phyloP scores from a whole-genome alignment of 2,888 invertebrate genomes.

The Aethes cnicana region DNA sequence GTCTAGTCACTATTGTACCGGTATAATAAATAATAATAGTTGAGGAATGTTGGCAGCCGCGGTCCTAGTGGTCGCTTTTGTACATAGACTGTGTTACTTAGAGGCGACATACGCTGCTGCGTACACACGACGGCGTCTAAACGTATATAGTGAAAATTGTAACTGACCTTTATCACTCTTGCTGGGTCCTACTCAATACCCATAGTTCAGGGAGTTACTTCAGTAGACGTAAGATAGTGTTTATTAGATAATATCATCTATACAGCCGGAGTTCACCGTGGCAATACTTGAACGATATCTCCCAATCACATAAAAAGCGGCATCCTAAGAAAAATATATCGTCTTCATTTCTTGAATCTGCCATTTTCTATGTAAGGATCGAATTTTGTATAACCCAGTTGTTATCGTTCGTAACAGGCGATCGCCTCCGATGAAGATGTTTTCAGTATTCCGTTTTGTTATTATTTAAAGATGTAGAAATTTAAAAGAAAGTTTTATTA shows the following conservation, averaged over 20 bases:
- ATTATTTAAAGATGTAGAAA: constrained; percentile 61
- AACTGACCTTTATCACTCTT: constrained; percentile 53
- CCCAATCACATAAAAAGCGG: constrained; percentile 20
- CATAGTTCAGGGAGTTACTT: constrained; percentile 58
- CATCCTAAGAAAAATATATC: constrained; percentile 49
- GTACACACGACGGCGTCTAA: constrained; percentile 16
- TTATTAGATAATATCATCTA: constrained; percentile 24
- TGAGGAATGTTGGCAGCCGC: constrained; percentile 37
- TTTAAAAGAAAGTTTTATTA: constrained; percentile 59
- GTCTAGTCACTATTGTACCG: constrained; percentile 75
- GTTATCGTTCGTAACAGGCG: constrained; percentile 64
- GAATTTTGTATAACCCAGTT: constrained; percentile 65
- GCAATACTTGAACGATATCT: constrained; percentile 11
- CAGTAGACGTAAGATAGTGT: constrained; percentile 60
- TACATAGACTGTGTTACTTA: constrained; percentile 44
- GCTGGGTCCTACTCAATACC: constrained; percentile 47
- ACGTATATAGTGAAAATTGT: constrained; percentile 59
- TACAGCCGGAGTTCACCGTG: neutral
- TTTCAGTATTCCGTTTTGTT: constrained; percentile 63
- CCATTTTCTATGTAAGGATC: constrained; percentile 58
- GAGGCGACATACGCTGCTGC: constrained; percentile 41
- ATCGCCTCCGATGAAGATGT: constrained; percentile 55
- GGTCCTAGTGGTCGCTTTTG: constrained; percentile 29
- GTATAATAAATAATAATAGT: constrained; percentile 46
- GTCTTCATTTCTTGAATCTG: constrained; percentile 51